A percentile compares a stretch with the other conserved stretches of the same genome.
Conservation (phyloP, 2,113 vertebrate genomes). For the Labeo rohita region DNA sequence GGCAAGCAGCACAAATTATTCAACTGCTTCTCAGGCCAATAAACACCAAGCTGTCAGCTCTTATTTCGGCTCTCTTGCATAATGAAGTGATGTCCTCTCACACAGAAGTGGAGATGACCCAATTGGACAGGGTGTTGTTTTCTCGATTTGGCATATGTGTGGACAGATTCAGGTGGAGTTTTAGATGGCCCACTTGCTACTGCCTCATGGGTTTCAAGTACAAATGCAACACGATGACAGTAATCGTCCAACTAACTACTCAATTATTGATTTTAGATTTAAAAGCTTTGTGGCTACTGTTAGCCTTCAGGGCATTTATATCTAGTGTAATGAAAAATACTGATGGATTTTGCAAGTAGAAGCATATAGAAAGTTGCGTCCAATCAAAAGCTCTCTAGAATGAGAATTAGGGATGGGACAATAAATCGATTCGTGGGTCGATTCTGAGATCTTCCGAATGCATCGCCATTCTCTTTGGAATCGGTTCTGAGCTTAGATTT, state of each 20-base stretch:
- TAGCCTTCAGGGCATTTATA: background rate
- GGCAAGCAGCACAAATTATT: conserved; percentile 63
- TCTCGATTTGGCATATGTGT: background rate
- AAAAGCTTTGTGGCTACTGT: background rate
- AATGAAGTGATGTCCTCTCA: conserved; percentile 65
- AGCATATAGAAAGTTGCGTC: background rate
- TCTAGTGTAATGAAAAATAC: background rate
- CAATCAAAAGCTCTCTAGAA: background rate
- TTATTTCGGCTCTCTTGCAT: conserved; percentile 68
- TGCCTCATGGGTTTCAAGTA: background rate
- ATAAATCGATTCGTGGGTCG: too few species aligned
- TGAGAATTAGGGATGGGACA: background rate
- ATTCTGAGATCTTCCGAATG: too few species aligned
- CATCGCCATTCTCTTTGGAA: too few species aligned
- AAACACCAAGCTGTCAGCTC: conserved; percentile 64
- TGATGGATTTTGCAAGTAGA: background rate
- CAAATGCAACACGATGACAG: background rate
- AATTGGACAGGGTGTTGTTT: conserved; percentile 56
- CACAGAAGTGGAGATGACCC: conserved; percentile 65
- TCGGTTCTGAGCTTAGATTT: too few species aligned
- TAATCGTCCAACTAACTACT: background rate
- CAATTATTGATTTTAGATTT: background rate
- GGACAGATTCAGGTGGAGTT: conserved; percentile 13
- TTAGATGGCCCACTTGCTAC: background rate
- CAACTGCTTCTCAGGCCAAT: conserved; percentile 63